These are phyloP conservation scores for Xanthia icteritia DNA, from an alignment of 2,888 invertebrate genomes.

Conservation along the genomic window DNA sequence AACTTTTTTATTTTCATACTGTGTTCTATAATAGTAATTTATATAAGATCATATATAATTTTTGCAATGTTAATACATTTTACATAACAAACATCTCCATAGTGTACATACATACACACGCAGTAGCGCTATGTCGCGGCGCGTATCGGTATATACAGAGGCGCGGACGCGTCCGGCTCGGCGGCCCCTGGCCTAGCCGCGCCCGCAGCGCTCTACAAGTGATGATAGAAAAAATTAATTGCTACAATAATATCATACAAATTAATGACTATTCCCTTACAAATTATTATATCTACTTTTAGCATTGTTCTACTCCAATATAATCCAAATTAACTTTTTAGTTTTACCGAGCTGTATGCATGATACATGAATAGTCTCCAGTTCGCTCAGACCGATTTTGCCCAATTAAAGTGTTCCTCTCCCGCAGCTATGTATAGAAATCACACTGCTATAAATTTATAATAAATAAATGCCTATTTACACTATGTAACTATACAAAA, in stretches of 20 bases:
- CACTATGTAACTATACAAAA: conserved; percentile 91
- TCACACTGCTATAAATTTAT: conserved; percentile 90
- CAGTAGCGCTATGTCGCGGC: conserved; percentile 75
- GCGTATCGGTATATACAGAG: conserved; percentile 80
- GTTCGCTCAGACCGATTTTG: conserved; percentile 85
- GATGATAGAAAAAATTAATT: conserved; percentile 89
- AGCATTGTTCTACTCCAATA: conserved; percentile 90
- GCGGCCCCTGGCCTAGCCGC: conserved; percentile 57
- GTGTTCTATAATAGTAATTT: conserved; percentile 90
- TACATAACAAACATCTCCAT: conserved; percentile 90
- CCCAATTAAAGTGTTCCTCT: conserved; percentile 84
- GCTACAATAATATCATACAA: conserved; percentile 91
- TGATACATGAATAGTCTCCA: conserved; percentile 82
- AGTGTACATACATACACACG: conserved; percentile 88
- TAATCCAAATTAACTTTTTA: conserved; percentile 85
- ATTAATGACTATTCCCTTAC: conserved; percentile 91
- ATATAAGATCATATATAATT: conserved; percentile 90
- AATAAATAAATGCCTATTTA: conserved; percentile 91
- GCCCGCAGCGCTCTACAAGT: conserved; percentile 79
- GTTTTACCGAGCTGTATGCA: conserved; percentile 83
- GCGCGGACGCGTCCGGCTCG: conserved; percentile 71
- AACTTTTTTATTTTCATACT: conserved; percentile 90
- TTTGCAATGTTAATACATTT: conserved; percentile 90
- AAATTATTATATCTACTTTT: conserved; percentile 89
- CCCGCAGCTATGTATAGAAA: conserved; percentile 89